Evolutionary conservation across 1,140 invertebrate species (phyloP).

Genomic region (Macrobrachium nipponense): DNA sequence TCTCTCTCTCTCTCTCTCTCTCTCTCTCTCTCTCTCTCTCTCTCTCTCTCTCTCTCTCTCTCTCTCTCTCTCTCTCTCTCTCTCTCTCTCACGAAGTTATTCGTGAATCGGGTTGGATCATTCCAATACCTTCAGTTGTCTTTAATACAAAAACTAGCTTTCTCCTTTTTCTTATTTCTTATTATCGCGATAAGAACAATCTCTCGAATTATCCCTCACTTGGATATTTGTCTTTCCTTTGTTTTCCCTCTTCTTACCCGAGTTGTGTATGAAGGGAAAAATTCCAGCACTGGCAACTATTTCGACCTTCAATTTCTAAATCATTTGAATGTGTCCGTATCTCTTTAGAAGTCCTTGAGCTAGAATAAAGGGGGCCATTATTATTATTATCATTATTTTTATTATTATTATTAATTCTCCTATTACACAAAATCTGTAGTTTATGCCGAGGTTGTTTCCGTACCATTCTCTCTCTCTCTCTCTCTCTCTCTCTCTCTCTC

Average conservation of each 20-base stretch:
- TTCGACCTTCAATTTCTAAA: too few relatives aligned
- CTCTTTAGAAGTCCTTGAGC: too few relatives aligned
- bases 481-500: constrained; percentile 31
- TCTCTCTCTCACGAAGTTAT: background rate
- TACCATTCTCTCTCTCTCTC: constrained; percentile 13
- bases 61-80: background rate
- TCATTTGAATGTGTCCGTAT: too few relatives aligned
- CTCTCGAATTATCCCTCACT: background rate
- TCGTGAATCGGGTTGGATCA: background rate
- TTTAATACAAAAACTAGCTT: background rate
- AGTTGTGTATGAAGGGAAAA: background rate
- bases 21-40: background rate
- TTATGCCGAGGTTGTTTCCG: background rate
- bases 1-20: constrained; percentile 24
- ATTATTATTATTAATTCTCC: too few relatives aligned
- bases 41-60: constrained; percentile 20
- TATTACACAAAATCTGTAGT: too few relatives aligned
- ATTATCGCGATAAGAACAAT: too few relatives aligned
- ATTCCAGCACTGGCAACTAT: too few relatives aligned
- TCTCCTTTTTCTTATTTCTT: constrained; percentile 2
- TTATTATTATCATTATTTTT: too few relatives aligned
- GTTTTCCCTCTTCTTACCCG: background rate
- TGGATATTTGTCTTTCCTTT: background rate
- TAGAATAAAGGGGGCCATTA: too few relatives aligned
- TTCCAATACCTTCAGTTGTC: too few relatives aligned